phyloP scores from a whole-genome alignment of 2,113 vertebrate species.

The Euleptes europaea region DNA sequence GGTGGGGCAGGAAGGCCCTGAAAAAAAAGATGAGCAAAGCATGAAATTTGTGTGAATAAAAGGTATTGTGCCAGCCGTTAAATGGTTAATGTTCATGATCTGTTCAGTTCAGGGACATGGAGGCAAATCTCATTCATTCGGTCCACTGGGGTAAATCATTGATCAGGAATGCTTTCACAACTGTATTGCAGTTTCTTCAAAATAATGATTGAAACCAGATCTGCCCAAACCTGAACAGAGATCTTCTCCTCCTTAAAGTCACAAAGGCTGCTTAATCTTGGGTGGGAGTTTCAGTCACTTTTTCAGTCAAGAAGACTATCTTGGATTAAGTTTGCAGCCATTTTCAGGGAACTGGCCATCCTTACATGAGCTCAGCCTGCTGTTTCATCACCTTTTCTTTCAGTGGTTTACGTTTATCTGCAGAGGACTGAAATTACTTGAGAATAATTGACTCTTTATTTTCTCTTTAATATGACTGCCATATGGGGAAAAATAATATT shows the following conservation, averaged over 20 bases:
- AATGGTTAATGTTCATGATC: neutral
- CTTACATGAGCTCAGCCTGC: neutral
- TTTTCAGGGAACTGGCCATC: neutral
- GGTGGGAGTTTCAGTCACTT: neutral
- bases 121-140: neutral
- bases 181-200: neutral
- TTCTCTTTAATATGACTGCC: neutral
- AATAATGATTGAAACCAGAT: neutral
- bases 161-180: neutral
- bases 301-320: neutral
- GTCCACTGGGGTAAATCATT: neutral
- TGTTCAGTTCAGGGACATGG: neutral
- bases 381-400: neutral
- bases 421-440: neutral
- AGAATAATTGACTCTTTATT: neutral
- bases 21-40: constrained; percentile 6
- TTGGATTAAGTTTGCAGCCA: neutral
- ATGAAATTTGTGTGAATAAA: neutral
- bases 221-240: neutral
- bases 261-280: neutral
- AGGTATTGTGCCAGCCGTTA: neutral
- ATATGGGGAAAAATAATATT: neutral
- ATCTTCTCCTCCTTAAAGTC: neutral
- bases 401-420: neutral
- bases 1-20: constrained; percentile 54